A percentile compares a stretch with the other conserved stretches of the same genome.
Conservation (phyloP, 2,888 invertebrate genomes). For the Drosophila planitibia region DNA sequence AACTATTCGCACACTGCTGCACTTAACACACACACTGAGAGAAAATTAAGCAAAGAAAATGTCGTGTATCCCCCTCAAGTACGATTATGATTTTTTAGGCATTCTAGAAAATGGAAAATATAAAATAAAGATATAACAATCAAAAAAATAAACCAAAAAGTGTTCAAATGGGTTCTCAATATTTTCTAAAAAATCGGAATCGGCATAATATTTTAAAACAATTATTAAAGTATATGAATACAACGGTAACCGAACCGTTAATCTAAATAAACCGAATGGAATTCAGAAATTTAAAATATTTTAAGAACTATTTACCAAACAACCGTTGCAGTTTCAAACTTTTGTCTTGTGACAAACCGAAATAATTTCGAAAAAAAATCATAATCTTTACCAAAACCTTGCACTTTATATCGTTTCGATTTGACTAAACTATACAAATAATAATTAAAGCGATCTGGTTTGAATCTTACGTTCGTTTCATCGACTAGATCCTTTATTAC, state of each 20-base stretch:
- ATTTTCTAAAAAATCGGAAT: no score
- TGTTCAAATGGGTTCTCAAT: no score
- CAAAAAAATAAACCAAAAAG: background rate
- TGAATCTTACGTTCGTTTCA: background rate
- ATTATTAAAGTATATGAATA: no score
- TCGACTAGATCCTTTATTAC: background rate
- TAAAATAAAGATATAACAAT: background rate
- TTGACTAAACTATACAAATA: no score
- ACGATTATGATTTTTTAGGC: background rate
- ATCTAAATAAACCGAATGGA: no score
- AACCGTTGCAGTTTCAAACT: no score
- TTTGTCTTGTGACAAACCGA: background rate
- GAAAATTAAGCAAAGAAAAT: background rate
- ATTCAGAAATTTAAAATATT: background rate
- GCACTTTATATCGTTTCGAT: no score
- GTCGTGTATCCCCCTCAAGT: background rate
- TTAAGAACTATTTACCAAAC: background rate
- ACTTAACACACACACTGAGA: conserved; percentile 2
- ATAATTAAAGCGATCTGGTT: no score
- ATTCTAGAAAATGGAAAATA: no score
- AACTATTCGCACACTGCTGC: conserved; percentile 17
- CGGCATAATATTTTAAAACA: no score
- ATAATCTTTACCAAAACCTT: background rate
- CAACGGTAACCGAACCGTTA: no score
- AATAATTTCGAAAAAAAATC: background rate